These are phyloP conservation scores for Zoanthus solanderi DNA, from an alignment of 92 coral and sea anemone genomes.

Conservation along the genomic window DNA sequence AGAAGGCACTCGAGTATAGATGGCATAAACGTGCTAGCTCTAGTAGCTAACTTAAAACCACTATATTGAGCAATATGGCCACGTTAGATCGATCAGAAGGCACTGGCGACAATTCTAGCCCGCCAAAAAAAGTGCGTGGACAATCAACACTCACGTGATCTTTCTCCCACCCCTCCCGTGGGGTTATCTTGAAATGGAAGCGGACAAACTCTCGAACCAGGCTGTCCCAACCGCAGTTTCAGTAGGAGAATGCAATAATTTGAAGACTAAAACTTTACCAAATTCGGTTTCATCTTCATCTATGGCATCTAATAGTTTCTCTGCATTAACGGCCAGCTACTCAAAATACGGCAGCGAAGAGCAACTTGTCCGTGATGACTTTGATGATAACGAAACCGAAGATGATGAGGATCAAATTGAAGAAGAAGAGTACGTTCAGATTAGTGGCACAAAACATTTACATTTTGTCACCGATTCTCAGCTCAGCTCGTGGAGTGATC, in stretches of 20 bases:
- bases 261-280: neutral
- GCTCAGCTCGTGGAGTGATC: conserved; percentile 96
- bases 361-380: conserved; percentile 71
- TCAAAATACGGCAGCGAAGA: conserved; percentile 84
- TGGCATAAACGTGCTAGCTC: no score
- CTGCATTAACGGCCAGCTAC: conserved; percentile 69
- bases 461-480: conserved; percentile 94
- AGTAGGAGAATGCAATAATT: conserved; percentile 49
- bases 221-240: conserved; percentile 47
- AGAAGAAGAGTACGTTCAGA: conserved; percentile 74
- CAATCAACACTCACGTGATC: neutral
- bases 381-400: conserved; percentile 62
- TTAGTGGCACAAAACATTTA: conserved; percentile 77
- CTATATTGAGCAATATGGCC: no score
- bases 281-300: conserved; percentile 3
- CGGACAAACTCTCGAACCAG: conserved; percentile 47
- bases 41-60: no score
- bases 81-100: no score
- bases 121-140: no score
- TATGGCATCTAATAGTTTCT: conserved; percentile 45
- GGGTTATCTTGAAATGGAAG: conserved; percentile 22
- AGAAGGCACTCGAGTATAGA: no score
- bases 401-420: conserved; percentile 65
- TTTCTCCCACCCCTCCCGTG: conserved; percentile 21
- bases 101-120: neutral